phyloP scores from a whole-genome alignment of 2,113 vertebrate genomes.

The Hucho hucho region DNA sequence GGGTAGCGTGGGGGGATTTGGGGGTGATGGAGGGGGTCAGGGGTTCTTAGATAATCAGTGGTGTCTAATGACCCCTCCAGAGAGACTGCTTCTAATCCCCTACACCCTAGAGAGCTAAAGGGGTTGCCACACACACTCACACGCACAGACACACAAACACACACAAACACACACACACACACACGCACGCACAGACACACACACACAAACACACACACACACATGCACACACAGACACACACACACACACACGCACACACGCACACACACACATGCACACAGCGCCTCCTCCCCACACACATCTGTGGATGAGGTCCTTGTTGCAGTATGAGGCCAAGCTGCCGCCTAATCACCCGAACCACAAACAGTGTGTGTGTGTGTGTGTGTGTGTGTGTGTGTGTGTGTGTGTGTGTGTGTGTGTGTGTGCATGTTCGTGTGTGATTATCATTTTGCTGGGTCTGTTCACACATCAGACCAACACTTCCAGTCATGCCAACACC shows the following conservation, averaged over 20 bases:
- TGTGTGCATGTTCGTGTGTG: not conserved
- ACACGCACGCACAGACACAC: not conserved
- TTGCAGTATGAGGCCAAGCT: not conserved
- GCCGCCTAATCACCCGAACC: not conserved
- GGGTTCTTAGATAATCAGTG: conserved; percentile 3
- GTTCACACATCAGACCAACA: not conserved
- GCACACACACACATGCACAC: too few relatives aligned
- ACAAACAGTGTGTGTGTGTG: not conserved
- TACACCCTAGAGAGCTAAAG: not conserved
- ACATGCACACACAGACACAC: too few relatives aligned
- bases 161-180: not conserved
- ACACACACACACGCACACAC: too few relatives aligned
- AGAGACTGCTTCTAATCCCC: not conserved
- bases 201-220: not conserved
- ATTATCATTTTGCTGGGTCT: not conserved
- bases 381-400: too few relatives aligned
- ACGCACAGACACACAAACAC: not conserved
- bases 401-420: too few relatives aligned
- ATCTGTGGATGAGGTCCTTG: not conserved
- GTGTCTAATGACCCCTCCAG: conserved; percentile 1
- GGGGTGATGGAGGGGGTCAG: not conserved
- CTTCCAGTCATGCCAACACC: not conserved
- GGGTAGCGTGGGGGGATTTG: not conserved
- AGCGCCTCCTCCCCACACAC: not conserved
- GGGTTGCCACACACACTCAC: not conserved